These are phyloP conservation scores for Formica aserva DNA, from an alignment of 2,888 invertebrate species.

Conservation along the genomic window DNA sequence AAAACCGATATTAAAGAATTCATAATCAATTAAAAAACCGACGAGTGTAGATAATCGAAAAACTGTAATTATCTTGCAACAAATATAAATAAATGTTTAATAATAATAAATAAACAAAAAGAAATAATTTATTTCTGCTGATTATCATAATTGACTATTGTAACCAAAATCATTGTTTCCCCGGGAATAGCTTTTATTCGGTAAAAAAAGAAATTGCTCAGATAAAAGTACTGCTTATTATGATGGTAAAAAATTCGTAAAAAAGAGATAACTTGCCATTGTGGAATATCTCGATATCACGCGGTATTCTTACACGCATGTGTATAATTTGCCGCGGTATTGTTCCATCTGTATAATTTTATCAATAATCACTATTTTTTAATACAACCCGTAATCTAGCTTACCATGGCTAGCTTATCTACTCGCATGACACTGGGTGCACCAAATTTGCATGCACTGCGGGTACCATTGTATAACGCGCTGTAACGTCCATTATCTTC, in stretches of 20 bases:
- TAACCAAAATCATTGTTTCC: neutral
- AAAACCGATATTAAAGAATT: neutral
- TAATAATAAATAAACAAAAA: neutral
- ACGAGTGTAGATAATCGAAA: neutral
- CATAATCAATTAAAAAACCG: neutral
- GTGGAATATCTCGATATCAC: neutral
- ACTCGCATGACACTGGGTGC: conserved; percentile 4
- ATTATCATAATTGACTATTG: neutral
- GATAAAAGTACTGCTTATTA: conserved; percentile 4
- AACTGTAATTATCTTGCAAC: neutral
- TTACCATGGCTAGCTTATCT: conserved; percentile 40
- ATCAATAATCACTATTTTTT: conserved; percentile 31
- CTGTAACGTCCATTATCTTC: conserved; percentile 38
- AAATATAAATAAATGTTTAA: neutral
- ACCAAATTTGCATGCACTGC: conserved; percentile 50
- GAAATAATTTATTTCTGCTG: neutral
- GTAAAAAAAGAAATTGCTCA: neutral
- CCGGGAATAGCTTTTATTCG: neutral
- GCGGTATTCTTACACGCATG: neutral
- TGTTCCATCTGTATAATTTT: conserved; percentile 3
- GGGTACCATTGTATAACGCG: conserved; percentile 41
- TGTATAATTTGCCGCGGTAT: neutral
- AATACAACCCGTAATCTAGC: conserved; percentile 26
- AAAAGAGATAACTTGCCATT: neutral
- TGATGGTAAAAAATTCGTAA: neutral